phyloP scores from a whole-genome alignment of 2,113 vertebrate species.

The Oriolus oriolus region DNA sequence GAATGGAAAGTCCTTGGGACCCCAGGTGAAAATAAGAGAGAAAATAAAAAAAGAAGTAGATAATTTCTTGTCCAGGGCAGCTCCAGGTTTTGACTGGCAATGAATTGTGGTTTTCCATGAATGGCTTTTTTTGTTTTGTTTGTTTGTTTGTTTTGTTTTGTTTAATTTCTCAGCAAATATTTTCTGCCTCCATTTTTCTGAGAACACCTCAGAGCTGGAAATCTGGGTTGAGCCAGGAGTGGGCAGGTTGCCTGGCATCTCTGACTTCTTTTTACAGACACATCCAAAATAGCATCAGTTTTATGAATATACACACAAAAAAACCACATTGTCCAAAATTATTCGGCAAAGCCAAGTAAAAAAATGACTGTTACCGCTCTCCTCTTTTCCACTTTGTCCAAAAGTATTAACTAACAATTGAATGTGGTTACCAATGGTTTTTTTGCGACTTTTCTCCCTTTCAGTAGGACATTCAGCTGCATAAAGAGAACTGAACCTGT shows the following conservation, averaged over 20 bases:
- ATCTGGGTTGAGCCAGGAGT: neutral
- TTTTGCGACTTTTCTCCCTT: neutral
- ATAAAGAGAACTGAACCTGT: neutral
- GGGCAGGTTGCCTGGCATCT: rapidly evolving
- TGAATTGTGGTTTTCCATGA: neutral
- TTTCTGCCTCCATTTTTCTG: neutral
- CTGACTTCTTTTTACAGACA: neutral
- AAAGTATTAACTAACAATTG: neutral
- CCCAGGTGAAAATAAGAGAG: neutral
- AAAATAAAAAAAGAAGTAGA: neutral
- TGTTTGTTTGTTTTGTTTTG: no score
- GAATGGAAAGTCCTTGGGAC: neutral
- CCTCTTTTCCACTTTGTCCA: rapidly evolving
- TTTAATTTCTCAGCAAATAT: neutral
- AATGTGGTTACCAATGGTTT: neutral
- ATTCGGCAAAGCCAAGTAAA: neutral
- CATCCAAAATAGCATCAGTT: neutral
- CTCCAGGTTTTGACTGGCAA: neutral
- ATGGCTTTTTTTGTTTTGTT: rapidly evolving
- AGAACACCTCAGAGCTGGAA: neutral
- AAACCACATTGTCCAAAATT: neutral
- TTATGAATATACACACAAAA: rapidly evolving
- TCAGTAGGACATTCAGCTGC: neutral
- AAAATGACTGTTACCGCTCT: rapidly evolving
- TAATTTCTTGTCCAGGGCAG: neutral